Base-by-base conservation (phyloP, 2,888 invertebrate species). In the Drosophila emarginata region DNA sequence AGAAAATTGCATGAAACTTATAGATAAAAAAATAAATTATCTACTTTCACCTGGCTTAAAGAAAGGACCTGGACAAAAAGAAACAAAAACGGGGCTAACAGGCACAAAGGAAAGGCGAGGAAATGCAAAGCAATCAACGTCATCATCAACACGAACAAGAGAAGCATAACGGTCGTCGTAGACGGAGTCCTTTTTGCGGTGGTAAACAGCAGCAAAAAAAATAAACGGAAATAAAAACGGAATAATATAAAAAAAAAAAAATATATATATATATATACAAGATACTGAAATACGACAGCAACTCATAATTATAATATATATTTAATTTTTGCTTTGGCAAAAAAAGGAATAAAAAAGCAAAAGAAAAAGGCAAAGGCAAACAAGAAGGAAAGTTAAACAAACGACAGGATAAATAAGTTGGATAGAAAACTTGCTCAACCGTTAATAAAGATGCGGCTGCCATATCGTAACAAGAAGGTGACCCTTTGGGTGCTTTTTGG, bases 381-480 rank as follows among this genome's bases (percentile, higher is more conserved):
- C 32, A 32, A 32, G 32, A 23, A 54, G 14, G 28, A 14, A 50
- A 62, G 53, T 32, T 32, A 32, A 32, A 32, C 32, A 32, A 32
- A 32, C 32, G 32, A 11, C 32, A 9, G 32, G 32, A 32, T 32
- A 32, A 32, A 32, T 32, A 32, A 32, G 32, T 32, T 32, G 32
- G 1, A 32, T 32, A 32, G 32, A 32, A 64, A 62, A 28, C 58
- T 68, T 61, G 50, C 54, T 56, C 50, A 50, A 53, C 52, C 11
- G 26, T 63, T 37, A 2, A 12, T 37, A 58, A 89, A 85, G 79
- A 92, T 92, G 92, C 90, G 92, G 83, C 87, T 92, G 79, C 91
- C 91, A 64, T 91, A 90, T 81, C 90, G 92, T 73, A 91, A 91
- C 82, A 91, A 90, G 83, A 91, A 90, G 78, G 87, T 91, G 71